These are phyloP conservation scores for Elysia crispata DNA, from an alignment of 2,888 invertebrate genomes.

Conservation along the genomic window DNA sequence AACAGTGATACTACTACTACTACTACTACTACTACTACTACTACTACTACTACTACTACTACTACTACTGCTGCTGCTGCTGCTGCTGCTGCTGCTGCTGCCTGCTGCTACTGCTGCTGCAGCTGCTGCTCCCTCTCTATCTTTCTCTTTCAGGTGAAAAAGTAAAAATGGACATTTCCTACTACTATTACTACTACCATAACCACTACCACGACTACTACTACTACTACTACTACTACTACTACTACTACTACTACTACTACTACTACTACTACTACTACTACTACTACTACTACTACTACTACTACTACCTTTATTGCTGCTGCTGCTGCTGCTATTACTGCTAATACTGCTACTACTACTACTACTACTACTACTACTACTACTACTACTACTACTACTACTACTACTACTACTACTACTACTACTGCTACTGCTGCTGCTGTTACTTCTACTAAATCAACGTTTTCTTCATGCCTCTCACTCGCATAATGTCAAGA, in stretches of 20 bases:
- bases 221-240: too few relatives aligned
- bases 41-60: constrained; percentile 38
- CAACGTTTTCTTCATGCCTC: not conserved
- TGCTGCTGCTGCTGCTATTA: not conserved
- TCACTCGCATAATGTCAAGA: not conserved
- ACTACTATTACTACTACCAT: too few relatives aligned
- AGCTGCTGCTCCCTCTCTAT: not conserved
- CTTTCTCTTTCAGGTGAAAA: not conserved
- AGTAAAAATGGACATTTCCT: too few relatives aligned
- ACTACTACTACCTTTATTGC: constrained; percentile 1
- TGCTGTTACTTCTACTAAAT: not conserved
- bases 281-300: constrained; percentile 9
- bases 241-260: constrained; percentile 22
- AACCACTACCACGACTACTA: too few relatives aligned
- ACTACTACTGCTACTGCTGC: constrained; percentile 5
- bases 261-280: constrained; percentile 24
- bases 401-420: not conserved
- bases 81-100: constrained; percentile 9
- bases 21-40: constrained; percentile 32
- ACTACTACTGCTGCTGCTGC: constrained; percentile 24
- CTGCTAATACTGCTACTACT: too few relatives aligned
- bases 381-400: constrained; percentile 9
- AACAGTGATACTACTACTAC: constrained; percentile 5
- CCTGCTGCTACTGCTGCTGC: too few relatives aligned
- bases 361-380: constrained; percentile 19